Base-by-base conservation (phyloP, 1,140 invertebrate species). In the Capitella teleta region DNA sequence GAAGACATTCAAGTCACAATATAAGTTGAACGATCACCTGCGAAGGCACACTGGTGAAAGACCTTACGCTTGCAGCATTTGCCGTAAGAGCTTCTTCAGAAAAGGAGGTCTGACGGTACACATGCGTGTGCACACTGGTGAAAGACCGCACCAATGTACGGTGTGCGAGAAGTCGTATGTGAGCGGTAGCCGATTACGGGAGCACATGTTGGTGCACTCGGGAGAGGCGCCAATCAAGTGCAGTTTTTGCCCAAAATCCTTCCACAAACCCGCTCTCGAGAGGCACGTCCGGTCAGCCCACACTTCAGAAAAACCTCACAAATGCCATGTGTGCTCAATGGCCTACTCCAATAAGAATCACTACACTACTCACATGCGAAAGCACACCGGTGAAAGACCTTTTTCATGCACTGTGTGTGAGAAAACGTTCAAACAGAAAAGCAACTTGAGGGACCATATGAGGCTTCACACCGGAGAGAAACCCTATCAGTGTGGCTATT, bases 211-310 rank as follows among this genome's bases (percentile, higher is more conserved):
- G n/a, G n/a, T n/a, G n/a, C 94, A 98, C 60, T 97, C 64, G 69
- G 92, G 92, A 3, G 91, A 97, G 68, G 92, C 94, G 63, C 93
- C 94, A 1, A 92, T 96, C 64, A 85, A 93, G 68, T 98, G 94
- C 74, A 83, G 89, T 61, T 90, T 94, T 56, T 98, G 94, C 72
- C 88, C 92, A 63, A 96, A 97, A 71, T 78, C 51, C 56, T 98
- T 98, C 75, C 91, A 87, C 41, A 91, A 87, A 36, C 95, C 91
- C 1, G 94, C 88, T 5, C 96, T 97, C 71, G 76, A 98, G 44
- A 97, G 97, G 73, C 96, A 92, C 0, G 57, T 59, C 47, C 44
- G 49, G 37, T 43, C 46, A 41, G 57, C 52, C 28, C 59, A 61
- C 47, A 55, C 56, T 10, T 53, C 51, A 5, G 50, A 58, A 32